Conservation (phyloP, 2,113 vertebrate genomes). For the Myotis davidii region DNA sequence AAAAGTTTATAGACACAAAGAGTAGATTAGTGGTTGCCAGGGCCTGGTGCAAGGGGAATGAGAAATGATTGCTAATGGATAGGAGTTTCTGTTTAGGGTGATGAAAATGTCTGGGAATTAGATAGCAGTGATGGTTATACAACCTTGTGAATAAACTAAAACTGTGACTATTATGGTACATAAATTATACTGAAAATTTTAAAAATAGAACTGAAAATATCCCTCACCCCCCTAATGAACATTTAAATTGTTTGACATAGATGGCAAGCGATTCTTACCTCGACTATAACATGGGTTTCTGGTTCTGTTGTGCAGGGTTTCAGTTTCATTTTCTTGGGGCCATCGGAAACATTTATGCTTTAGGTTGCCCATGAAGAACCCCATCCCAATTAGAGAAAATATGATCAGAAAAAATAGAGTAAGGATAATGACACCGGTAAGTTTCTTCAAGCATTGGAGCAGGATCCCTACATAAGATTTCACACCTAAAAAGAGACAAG, state of each 20-base stretch:
- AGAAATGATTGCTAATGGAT: background rate
- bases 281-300: background rate
- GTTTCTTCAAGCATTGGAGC: conserved; percentile 90
- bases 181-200: background rate
- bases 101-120: background rate
- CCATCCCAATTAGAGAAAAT: conserved; percentile 91
- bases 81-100: background rate
- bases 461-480: conserved; percentile 88
- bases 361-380: conserved; percentile 91
- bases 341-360: conserved; percentile 89
- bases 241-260: background rate
- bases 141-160: background rate
- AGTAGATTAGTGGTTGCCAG: background rate
- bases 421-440: conserved; percentile 89
- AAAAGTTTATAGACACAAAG: background rate
- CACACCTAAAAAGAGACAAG: conserved; percentile 83
- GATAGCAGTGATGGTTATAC: background rate
- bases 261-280: conserved; percentile 46
- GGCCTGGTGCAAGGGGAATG: background rate
- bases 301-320: conserved; percentile 69
- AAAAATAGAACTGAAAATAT: background rate
- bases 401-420: conserved; percentile 91
- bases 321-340: conserved; percentile 70
- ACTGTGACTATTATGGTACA: background rate
- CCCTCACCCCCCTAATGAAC: rapidly evolving